Base-by-base conservation (phyloP, 2,113 vertebrate species). In the Acinonyx jubatus region DNA sequence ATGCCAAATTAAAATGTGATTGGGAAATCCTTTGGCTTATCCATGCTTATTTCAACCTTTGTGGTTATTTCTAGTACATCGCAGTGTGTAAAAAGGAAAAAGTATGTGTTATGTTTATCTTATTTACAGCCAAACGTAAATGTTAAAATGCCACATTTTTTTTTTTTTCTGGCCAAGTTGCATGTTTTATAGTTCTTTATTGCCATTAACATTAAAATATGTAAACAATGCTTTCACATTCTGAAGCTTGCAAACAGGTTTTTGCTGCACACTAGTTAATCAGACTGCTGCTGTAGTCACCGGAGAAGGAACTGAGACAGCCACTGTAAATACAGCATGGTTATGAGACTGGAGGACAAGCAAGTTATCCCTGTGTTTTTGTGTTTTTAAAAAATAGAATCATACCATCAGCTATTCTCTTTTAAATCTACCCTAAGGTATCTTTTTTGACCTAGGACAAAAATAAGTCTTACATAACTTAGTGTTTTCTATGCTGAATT, bases 201-300 rank as follows among this genome's bases (percentile, higher is more conserved):
- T 98, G 31, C 31, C 63, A 86, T 98, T 98, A 97, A 82, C 98
- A 97, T 97, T 98, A 91, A 98, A 97, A 93, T 96, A 96, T 33
- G 81, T 97, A 92, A 98, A 96, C 12, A 91, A 96, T 96, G 68
- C 5, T 57, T 97, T 96, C 38, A 50, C 95, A 97, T 97, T 93
- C 91, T 97, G 33, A 95, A 91, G 50, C 41, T 74, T 97, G 25
- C 97, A 78, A 69, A 97, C 98, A 83, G 4, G 9, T 84, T 98
- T 98, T 96, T 98, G 82, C 74, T 65, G 61, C 52, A 45, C 63
- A 89, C 6, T 23, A 66, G 48, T 97, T 98, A 94, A 89, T 97
- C 85, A 97, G 38, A 84, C n/a, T 97, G 68, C 90, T 89, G 81
- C 52, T 90, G 0, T 80, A 89, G 41, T 96, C 85, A 95, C 6